These are phyloP conservation scores for Henricia sp. DNA, from an alignment of 53 echinoderm and acorn worm species.

Conservation along the genomic window DNA sequence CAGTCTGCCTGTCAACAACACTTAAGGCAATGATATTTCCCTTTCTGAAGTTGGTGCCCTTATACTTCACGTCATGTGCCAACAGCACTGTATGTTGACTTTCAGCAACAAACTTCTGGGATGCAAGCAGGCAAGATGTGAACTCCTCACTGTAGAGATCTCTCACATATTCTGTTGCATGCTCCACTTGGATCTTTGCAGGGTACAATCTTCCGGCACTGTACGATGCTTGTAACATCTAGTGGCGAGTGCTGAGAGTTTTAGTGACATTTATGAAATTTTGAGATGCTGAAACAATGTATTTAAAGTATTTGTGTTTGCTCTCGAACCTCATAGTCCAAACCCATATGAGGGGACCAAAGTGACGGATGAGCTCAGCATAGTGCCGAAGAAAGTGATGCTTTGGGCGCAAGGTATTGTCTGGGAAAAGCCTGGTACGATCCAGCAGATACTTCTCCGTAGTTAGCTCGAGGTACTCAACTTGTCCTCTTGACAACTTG, in stretches of 20 bases:
- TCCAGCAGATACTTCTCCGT: too few species aligned
- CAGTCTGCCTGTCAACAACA: neutral
- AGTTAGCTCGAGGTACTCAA: too few species aligned
- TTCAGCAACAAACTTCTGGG: constrained; percentile 9
- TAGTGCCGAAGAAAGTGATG: too few species aligned
- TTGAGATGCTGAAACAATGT: constrained; percentile 8
- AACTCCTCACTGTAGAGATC: constrained; percentile 9
- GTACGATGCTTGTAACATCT: constrained; percentile 21
- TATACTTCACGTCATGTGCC: constrained; percentile 16
- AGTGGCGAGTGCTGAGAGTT: neutral
- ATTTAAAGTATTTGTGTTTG: constrained; percentile 22
- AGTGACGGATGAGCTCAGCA: neutral
- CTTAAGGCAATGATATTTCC: constrained; percentile 18
- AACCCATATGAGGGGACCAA: constrained; percentile 22
- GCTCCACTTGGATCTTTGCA: constrained; percentile 2
- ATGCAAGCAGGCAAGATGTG: constrained; percentile 6
- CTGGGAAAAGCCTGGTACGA: too few species aligned
- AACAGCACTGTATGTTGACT: neutral
- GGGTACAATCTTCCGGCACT: constrained; percentile 9
- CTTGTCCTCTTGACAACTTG: too few species aligned
- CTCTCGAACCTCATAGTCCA: constrained; percentile 21
- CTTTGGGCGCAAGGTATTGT: too few species aligned
- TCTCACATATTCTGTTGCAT: constrained; percentile 30
- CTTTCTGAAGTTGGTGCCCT: constrained; percentile 31
- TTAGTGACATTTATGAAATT: constrained; percentile 34